A percentile compares a stretch with the other conserved stretches of the same genome.
phyloP scores from a whole-genome alignment of 1,140 invertebrate genomes.

The Drosophila willistoni region DNA sequence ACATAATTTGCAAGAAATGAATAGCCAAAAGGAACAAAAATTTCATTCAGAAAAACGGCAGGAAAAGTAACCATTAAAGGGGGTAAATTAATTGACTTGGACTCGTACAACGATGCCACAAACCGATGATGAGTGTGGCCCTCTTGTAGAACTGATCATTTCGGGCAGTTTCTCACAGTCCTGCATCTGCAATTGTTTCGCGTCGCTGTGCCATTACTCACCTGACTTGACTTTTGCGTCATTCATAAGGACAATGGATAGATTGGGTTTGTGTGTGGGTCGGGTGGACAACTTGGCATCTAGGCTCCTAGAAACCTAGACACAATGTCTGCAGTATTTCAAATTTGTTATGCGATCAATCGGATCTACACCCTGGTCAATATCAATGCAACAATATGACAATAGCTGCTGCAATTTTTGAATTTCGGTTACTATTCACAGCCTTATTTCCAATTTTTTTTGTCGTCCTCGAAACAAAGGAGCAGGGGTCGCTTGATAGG shows the following conservation, averaged over 20 bases:
- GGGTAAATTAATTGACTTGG: neutral
- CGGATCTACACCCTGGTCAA: constrained; percentile 41
- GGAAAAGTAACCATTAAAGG: constrained; percentile 23
- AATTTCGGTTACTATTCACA: constrained; percentile 42
- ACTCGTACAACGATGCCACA: neutral
- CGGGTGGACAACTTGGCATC: too few relatives aligned
- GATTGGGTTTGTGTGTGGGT: constrained; percentile 28
- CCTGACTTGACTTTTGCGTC: constrained; percentile 67
- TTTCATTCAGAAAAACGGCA: constrained; percentile 51
- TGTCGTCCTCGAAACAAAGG: constrained; percentile 49
- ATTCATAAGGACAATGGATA: constrained; percentile 67
- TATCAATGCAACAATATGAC: constrained; percentile 68
- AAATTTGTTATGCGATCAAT: constrained; percentile 65
- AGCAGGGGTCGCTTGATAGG: constrained; percentile 74
- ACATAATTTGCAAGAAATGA: constrained; percentile 31
- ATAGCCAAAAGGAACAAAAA: neutral
- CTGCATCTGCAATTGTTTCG: constrained; percentile 51
- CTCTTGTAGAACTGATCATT: constrained; percentile 9
- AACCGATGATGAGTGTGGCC: constrained; percentile 25
- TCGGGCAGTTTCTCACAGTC: constrained; percentile 61
- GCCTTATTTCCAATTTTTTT: constrained; percentile 34
- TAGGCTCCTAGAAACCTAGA: constrained; percentile 39
- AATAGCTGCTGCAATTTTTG: constrained; percentile 59
- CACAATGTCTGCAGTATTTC: constrained; percentile 57
- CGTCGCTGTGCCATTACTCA: constrained; percentile 68